phyloP scores from a whole-genome alignment of 2,113 vertebrate species.

The Paradisaea rubra region DNA sequence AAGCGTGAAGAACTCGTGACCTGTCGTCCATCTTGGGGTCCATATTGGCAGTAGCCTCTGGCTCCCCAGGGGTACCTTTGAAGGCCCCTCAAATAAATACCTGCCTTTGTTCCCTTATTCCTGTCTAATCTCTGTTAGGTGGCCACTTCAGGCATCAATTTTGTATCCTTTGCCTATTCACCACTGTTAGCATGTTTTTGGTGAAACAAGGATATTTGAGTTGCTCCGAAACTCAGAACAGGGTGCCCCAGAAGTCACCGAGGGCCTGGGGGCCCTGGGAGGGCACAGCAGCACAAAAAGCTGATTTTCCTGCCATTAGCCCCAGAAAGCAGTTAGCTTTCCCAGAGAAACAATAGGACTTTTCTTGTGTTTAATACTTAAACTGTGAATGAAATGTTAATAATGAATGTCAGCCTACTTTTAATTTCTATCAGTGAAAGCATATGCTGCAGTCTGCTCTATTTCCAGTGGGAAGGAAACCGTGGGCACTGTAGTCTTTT shows the following conservation, averaged over 20 bases:
- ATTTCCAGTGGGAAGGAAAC: neutral
- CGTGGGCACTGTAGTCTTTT: neutral
- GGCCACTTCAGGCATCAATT: too few relatives aligned
- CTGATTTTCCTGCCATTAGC: neutral
- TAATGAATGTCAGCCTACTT: conserved; percentile 16
- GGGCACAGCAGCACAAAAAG: neutral
- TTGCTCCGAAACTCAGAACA: neutral
- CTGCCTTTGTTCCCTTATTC: too few relatives aligned
- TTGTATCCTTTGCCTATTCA: neutral
- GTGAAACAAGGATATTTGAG: neutral
- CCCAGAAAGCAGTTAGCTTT: neutral
- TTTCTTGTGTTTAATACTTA: conserved; percentile 5
- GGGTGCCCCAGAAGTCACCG: neutral
- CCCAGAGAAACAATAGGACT: neutral
- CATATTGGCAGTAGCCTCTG: too few relatives aligned
- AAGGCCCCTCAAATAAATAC: too few relatives aligned
- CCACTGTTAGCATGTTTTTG: neutral
- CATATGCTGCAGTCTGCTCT: neutral
- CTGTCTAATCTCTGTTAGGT: too few relatives aligned
- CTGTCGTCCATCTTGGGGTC: too few relatives aligned
- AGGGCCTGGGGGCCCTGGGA: neutral
- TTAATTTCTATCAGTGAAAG: neutral
- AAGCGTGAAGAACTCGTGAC: too few relatives aligned
- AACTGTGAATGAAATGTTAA: conserved; percentile 12
- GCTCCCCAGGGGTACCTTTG: too few relatives aligned